phyloP scores from a whole-genome alignment of 2,888 invertebrate species.

The Cerastis rubricosa region DNA sequence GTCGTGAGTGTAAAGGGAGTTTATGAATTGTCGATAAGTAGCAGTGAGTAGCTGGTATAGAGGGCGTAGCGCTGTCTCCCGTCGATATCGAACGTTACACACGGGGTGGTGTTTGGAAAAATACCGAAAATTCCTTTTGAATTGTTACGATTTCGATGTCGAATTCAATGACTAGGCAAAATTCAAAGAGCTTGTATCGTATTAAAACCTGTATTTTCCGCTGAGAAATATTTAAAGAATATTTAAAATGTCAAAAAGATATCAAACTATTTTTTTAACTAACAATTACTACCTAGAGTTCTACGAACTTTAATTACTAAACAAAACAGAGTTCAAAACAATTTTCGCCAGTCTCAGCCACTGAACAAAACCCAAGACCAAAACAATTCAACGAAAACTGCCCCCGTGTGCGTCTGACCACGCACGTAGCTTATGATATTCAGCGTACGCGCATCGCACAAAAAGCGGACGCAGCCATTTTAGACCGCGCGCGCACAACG shows the following conservation, averaged over 20 bases:
- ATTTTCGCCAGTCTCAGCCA: background rate
- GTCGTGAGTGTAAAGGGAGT: constrained; percentile 67
- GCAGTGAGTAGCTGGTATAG: constrained; percentile 71
- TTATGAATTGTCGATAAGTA: constrained; percentile 77
- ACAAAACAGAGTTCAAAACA: background rate
- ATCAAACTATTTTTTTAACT: fast-evolving
- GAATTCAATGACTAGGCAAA: fast-evolving
- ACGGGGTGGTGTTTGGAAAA: constrained; percentile 72
- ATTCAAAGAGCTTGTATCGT: fast-evolving
- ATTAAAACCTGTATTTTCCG: background rate
- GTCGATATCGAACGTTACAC: constrained; percentile 72
- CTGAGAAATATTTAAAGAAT: fast-evolving
- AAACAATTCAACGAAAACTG: constrained; percentile 77
- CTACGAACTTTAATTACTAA: background rate
- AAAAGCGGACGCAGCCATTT: constrained; percentile 86
- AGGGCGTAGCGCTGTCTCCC: constrained; percentile 84
- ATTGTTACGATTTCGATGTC: background rate
- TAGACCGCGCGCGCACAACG: constrained; percentile 81
- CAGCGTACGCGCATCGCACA: constrained; percentile 83
- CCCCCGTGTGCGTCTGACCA: constrained; percentile 74
- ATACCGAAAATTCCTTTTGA: constrained; percentile 27
- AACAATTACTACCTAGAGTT: fast-evolving
- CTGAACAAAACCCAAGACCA: constrained; percentile 9
- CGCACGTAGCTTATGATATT: constrained; percentile 87
- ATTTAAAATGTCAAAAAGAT: fast-evolving